These are phyloP conservation scores for Melanophora roralis DNA, from an alignment of 2,888 invertebrate genomes.

Conservation along the genomic window DNA sequence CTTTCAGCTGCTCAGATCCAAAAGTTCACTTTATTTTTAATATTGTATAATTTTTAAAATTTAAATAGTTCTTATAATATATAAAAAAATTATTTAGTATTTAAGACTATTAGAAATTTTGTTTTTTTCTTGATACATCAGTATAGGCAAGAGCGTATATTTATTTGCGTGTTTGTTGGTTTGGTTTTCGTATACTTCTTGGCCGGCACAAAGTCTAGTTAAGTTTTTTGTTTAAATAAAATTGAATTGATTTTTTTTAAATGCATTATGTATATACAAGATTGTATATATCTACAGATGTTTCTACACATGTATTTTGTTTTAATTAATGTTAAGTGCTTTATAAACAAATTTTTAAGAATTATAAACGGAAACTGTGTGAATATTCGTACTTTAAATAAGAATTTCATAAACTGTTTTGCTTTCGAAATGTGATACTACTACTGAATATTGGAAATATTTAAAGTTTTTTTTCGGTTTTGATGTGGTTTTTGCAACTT, in stretches of 20 bases:
- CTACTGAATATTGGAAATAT: conserved; percentile 6
- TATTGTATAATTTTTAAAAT: too few species aligned
- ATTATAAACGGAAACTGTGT: conserved; percentile 41
- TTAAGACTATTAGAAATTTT: too few species aligned
- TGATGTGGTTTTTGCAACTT: neutral
- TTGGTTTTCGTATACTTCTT: conserved; percentile 43
- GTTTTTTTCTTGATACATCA: neutral
- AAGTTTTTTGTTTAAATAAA: conserved; percentile 10
- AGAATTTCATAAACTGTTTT: neutral
- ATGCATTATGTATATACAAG: conserved; percentile 6
- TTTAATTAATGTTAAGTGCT: conserved; percentile 15
- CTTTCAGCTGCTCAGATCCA: too few species aligned
- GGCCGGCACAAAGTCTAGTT: conserved; percentile 50
- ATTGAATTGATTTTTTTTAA: conserved; percentile 49
- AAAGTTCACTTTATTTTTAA: too few species aligned
- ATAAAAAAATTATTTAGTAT: too few species aligned
- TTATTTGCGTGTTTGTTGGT: conserved; percentile 10
- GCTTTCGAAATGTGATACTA: conserved; percentile 45
- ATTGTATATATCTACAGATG: too few species aligned
- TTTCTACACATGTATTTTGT: neutral
- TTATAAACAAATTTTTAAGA: conserved; percentile 25
- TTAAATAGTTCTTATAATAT: too few species aligned
- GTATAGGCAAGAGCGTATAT: conserved; percentile 7
- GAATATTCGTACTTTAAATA: conserved; percentile 14
- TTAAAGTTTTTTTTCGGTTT: neutral